Conservation (phyloP, 2,113 vertebrate species). For the Penelope pileata region DNA sequence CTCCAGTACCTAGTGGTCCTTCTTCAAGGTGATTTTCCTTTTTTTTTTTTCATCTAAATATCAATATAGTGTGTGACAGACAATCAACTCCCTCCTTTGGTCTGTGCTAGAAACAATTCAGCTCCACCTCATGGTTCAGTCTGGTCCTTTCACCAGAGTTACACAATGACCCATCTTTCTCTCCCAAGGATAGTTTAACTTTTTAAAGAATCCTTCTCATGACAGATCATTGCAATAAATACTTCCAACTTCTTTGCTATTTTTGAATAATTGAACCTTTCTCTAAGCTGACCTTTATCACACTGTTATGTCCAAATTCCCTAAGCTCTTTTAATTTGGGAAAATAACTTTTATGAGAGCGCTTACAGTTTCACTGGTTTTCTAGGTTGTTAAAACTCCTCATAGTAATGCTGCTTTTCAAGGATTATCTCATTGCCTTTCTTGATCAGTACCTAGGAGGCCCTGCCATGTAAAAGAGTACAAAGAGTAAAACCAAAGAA, state of each 20-base stretch:
- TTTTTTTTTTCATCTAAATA: background rate
- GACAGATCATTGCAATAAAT: background rate
- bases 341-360: background rate
- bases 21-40: background rate
- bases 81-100: background rate
- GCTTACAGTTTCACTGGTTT: background rate
- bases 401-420: background rate
- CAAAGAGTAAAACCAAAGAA: background rate
- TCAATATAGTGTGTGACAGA: background rate
- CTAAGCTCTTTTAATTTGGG: background rate
- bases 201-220: background rate
- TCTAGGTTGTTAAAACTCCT: background rate
- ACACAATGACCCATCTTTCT: background rate
- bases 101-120: background rate
- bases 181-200: background rate
- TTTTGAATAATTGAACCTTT: background rate
- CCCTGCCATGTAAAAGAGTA: background rate
- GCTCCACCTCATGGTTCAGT: too few relatives aligned
- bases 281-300: background rate
- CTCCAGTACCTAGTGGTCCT: background rate
- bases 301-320: background rate
- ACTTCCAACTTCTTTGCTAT: background rate
- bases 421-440: background rate
- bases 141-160: background rate
- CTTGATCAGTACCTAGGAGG: background rate